Base-by-base conservation (phyloP, 2,797 vertebrate species). In the Mycteria americana region DNA sequence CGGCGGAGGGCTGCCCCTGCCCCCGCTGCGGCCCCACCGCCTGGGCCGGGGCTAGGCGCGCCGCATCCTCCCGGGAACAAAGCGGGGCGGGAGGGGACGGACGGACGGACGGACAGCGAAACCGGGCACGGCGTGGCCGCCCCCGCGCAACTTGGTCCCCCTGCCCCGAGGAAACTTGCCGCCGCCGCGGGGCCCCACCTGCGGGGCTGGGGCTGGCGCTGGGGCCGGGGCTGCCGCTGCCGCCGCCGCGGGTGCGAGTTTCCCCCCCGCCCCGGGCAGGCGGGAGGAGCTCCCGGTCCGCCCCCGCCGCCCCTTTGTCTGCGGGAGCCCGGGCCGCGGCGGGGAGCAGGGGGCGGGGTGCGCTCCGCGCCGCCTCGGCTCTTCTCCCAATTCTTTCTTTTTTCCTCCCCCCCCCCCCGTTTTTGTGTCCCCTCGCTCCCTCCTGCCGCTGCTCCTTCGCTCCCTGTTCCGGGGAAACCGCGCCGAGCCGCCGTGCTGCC, bases 1-100 rank as follows among this genome's bases (percentile, higher is more conserved):
- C 95, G 94, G 94, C 88, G 68, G 60, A 91, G 88, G 85, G 88
- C 92, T 89, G 95, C 92, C 93, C 93, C 92, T 93, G 88, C 84
- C 92, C 72, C 85, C 75, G 88, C 77, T 68, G 73, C 90, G 90
- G 96, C 95, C 95, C 91, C 92, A 85, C 37, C 76, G 63, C 70
- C 93, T 67, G 16, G 89, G 85, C 81, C 73, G 48, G 54, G 84
- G 81, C 31, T 83, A 88, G 17, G 46, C 82, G 48, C 78, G 46
- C 57, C 39, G 93, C 88, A 87, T 88, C 69, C 89, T 73, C 72
- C 77, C 56, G 60, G 27, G 79, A 86, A 86, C 80, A 88, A 91
- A 93, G 94, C 77, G 67, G 18, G 33, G n/a, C 4, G 19, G 0
- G 60, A 37, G 11, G 16, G 12, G 3, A 13, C 11, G 46, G 19